phyloP scores from a whole-genome alignment of 2,797 vertebrate species.

The Urocyon cinereoargenteus region DNA sequence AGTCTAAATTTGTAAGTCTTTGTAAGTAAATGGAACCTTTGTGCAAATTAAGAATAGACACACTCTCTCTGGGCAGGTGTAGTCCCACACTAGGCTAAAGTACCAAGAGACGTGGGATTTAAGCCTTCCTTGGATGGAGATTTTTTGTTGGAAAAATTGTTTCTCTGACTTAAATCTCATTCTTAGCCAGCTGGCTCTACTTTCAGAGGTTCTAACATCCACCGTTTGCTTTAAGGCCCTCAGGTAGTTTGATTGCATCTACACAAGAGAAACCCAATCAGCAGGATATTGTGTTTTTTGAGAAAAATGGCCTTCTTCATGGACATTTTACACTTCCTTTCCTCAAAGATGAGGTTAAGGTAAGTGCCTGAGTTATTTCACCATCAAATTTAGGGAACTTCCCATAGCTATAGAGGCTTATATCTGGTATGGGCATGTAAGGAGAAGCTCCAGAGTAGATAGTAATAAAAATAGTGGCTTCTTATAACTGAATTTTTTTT shows the following conservation, averaged over 20 bases:
- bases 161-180: background rate
- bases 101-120: background rate
- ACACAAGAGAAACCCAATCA: conserved; percentile 95
- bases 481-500: background rate
- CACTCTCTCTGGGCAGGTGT: background rate
- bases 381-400: background rate
- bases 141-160: background rate
- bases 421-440: background rate
- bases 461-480: background rate
- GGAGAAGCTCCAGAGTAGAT: background rate
- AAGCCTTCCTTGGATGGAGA: background rate
- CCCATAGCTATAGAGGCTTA: background rate
- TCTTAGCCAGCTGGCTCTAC: background rate
- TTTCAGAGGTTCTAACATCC: background rate
- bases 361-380: conserved; percentile 73
- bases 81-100: background rate
- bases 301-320: conserved; percentile 98
- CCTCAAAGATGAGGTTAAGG: conserved; percentile 93
- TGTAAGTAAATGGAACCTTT: background rate
- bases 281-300: conserved; percentile 96
- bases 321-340: conserved; percentile 96
- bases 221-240: conserved; percentile 90
- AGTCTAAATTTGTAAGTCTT: background rate
- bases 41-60: background rate
- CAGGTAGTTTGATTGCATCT: conserved; percentile 94